Percentiles rank a stretch among this genome's conserved stretches.
These are phyloP conservation scores for Porites lutea DNA, from an alignment of 64 coral and sea anemone species.

Conservation along the genomic window DNA sequence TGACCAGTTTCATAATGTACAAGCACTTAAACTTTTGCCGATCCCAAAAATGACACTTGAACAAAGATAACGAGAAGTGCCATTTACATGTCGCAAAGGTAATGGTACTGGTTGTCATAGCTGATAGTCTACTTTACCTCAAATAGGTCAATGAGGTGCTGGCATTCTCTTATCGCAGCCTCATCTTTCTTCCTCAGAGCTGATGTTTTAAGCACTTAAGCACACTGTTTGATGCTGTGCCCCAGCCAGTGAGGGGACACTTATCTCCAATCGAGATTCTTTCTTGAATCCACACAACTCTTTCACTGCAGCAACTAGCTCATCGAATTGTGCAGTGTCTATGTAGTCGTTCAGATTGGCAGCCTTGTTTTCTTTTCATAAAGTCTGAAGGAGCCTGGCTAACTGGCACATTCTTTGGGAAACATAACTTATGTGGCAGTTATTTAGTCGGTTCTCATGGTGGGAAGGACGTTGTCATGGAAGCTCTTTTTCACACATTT, in stretches of 20 bases:
- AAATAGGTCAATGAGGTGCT: constrained; percentile 45
- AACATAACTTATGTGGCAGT: neutral
- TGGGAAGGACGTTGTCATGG: neutral
- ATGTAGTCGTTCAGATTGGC: neutral
- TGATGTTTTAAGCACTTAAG: neutral
- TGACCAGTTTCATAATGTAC: too few species aligned
- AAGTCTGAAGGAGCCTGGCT: neutral
- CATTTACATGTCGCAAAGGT: too few species aligned
- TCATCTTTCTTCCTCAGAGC: constrained; percentile 9
- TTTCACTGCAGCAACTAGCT: constrained; percentile 25
- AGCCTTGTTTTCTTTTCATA: neutral
- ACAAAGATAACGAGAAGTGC: too few species aligned
- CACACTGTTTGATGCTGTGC: constrained; percentile 24
- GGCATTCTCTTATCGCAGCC: neutral
- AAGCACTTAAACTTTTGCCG: too few species aligned
- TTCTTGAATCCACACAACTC: constrained; percentile 1
- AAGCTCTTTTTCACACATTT: neutral
- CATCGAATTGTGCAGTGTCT: constrained; percentile 39
- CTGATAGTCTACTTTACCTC: constrained; percentile 34
- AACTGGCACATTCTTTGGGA: constrained; percentile 51
- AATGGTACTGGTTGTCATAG: too few species aligned
- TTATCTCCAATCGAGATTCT: neutral
- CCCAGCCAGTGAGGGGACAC: constrained; percentile 10
- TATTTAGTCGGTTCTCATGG: constrained; percentile 20
- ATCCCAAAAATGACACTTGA: too few species aligned